Evolutionary conservation across 1,140 invertebrate species (phyloP), one percentile per base, ranked within the genome.

Genomic region (Trachymyrmex septentrionalis): DNA sequence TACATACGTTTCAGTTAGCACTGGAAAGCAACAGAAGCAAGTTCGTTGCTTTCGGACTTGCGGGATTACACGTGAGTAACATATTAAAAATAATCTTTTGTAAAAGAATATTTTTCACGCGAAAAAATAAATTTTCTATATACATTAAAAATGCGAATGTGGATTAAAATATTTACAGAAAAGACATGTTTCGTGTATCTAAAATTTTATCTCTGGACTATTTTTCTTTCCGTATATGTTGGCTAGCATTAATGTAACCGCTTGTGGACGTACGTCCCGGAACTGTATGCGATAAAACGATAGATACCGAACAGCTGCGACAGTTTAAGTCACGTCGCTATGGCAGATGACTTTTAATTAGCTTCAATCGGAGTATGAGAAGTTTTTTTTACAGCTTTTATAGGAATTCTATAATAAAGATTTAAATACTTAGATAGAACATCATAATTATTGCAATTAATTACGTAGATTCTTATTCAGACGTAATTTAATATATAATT

Each of bases 21-120:
- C 94, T 99, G 73, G 98, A 99, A 94, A 98, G 97, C 64, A 98
- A 98, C 94, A 96, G 97, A 88, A 97, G 97, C 91, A 98, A 98
- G 95, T 97, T 99, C 82, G 97, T 98, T 64, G 96, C 97, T 34
- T 97, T 97, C 94, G 97, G 98, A 50, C 95, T 99, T 21, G 97
- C 97, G 93, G 98, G 98, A 86, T 97, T 99, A 92, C 97, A 98
- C 95, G 98, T 98, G 95, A 96, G 96, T 96, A 86, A 61, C 0
- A 73, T 12, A 4, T 38, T 1, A 24, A 19, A n/a, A 9, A 69
- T 48, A 61, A 16, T 61, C 57, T 53, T 59, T 21, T 55, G 3
- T 16, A 2, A 24, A 72, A 50, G 1, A 38, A 82, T 71, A 53
- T 67, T 71, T 50, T 81, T 44, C n/a, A 3, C 14, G 7, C 67